Evolutionary conservation across 1,140 invertebrate species (phyloP).

Genomic region (Atopsyche davidsoni): DNA sequence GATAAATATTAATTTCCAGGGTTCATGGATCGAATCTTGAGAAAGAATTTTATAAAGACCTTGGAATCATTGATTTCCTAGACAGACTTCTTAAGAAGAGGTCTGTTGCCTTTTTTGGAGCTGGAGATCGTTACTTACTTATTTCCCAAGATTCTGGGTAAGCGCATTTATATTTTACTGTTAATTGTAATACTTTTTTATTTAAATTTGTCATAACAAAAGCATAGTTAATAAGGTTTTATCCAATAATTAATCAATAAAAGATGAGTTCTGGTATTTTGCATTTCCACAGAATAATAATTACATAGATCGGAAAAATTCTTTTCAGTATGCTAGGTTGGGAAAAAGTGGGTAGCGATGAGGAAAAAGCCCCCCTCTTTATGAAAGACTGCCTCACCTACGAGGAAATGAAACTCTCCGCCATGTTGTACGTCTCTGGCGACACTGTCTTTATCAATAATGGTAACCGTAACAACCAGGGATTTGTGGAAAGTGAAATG

Average conservation of each 20-base stretch:
- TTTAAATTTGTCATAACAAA: too few relatives aligned
- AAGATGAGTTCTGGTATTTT: too few relatives aligned
- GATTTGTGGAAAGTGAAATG: conserved; percentile 33
- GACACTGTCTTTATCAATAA: conserved; percentile 53
- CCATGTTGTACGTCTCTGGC: conserved; percentile 50
- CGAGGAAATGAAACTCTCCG: conserved; percentile 52
- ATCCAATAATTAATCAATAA: too few relatives aligned
- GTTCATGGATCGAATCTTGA: conserved; percentile 36
- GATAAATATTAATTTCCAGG: conserved; percentile 1
- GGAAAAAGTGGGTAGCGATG: conserved; percentile 45
- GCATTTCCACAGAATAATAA: too few relatives aligned
- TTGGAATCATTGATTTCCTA: conserved; percentile 43
- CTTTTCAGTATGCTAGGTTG: conserved; percentile 42
- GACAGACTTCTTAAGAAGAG: conserved; percentile 48
- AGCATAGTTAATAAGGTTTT: too few relatives aligned
- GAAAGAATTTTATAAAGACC: conserved; percentile 36
- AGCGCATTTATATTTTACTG: too few relatives aligned
- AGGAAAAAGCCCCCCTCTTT: conserved; percentile 40
- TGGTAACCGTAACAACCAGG: conserved; percentile 49
- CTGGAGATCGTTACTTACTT: conserved; percentile 31
- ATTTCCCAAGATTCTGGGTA: conserved; percentile 7
- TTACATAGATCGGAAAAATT: too few relatives aligned
- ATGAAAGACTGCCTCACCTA: conserved; percentile 44
- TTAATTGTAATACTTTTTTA: too few relatives aligned
- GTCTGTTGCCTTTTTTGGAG: conserved; percentile 44